Base-by-base conservation (phyloP, 2,797 vertebrate species). In the Australoheros facetus region DNA sequence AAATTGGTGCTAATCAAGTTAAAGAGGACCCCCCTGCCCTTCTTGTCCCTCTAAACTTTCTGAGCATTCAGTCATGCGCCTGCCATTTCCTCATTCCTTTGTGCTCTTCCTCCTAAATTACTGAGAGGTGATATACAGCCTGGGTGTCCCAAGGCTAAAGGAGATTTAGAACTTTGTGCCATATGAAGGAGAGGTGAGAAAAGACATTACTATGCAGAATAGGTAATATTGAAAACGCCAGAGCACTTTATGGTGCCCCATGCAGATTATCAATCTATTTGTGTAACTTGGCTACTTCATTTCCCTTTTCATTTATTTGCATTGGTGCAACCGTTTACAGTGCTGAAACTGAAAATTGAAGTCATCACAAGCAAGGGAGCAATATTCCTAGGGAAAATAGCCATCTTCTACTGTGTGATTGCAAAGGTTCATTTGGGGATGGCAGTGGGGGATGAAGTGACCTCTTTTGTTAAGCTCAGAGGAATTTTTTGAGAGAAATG, bases 91-190 rank as follows among this genome's bases (percentile, higher is more conserved):
- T 92, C 85, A 89, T 92, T 91, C 74, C 82, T 88, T 88, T 79
- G 73, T 81, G 59, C 89, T 90, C 89, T 87, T 88, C 91, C 89
- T 81, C 77, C 87, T 93, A 93, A 94, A 94, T 95, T 94, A 95
- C 91, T 86, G 82, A 78, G 69, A 89, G 86, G 91, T 95, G 94
- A 95, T 94, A 92, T 95, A 94, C 92, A 88, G 89, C 90, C 85
- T 76, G 85, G 62, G 72, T 93, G 92, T 93, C 93, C 94, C 92
- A 95, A 93, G 94, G 93, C 94, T 95, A 87, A 77, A 79, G 83
- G 86, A 95, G 94, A 95, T 96, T 95, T 95, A 95, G 86, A 95
- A 95, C 94, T 91, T 94, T 92, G 94, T 94, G 92, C 94, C 88
- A 88, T 87, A 89, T 92, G 92, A 95, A 94, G 90, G 93, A 94